Conservation (phyloP, 2,888 invertebrate genomes). For the Gisinianus flammeolus region DNA sequence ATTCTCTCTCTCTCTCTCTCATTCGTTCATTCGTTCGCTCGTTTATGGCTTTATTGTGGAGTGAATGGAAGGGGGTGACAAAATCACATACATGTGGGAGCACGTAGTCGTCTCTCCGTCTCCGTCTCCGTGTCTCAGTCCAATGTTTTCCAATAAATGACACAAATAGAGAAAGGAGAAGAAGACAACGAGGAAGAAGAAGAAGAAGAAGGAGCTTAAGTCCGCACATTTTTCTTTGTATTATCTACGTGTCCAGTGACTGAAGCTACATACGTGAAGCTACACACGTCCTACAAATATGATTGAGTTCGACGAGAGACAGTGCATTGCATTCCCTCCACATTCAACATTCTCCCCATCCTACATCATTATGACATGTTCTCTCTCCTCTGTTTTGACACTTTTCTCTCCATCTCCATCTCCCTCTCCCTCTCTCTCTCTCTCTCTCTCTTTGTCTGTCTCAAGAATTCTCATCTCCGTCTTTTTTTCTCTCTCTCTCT, state of each 20-base stretch:
- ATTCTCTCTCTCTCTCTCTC: too few species aligned
- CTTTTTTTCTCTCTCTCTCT: not conserved
- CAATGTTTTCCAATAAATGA: constrained; percentile 16
- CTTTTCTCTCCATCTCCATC: not conserved
- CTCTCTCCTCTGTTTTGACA: constrained; percentile 21
- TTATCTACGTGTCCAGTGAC: constrained; percentile 9
- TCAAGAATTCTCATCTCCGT: constrained; percentile 13
- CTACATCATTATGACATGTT: constrained; percentile 13
- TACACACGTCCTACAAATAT: not conserved
- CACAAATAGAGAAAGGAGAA: constrained; percentile 8
- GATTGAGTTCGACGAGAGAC: constrained; percentile 10
- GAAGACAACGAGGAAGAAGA: not conserved
- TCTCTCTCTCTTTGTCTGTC: too few species aligned
- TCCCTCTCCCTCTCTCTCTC: too few species aligned
- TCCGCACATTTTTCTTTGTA: constrained; percentile 30
- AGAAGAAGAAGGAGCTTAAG: constrained; percentile 11
- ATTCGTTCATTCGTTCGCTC: too few species aligned
- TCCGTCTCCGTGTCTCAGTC: not conserved
- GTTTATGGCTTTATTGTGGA: not conserved
- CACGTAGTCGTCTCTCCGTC: not conserved
- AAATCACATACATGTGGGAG: not conserved
- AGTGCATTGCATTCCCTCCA: too few species aligned
- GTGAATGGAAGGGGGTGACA: not conserved
- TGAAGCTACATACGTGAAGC: not conserved
- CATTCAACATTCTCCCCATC: too few species aligned